phyloP scores from a whole-genome alignment of 1,140 invertebrate genomes.

The Drosophila quadrilineata region DNA sequence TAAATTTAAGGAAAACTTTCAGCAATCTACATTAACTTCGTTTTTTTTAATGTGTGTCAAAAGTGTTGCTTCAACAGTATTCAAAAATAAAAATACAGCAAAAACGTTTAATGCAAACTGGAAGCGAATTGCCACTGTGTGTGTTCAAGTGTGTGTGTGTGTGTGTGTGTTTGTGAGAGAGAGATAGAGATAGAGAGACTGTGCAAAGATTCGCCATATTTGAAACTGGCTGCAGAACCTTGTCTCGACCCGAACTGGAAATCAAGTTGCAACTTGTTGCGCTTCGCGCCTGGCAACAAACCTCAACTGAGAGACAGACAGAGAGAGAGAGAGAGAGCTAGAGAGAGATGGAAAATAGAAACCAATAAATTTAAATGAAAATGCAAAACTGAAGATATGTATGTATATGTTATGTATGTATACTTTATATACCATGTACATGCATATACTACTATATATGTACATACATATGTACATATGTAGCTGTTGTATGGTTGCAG shows the following conservation, averaged over 20 bases:
- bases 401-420: not conserved
- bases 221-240: slow-evolving; percentile 43
- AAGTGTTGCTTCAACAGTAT: not conserved
- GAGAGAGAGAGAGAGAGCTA: too few relatives aligned
- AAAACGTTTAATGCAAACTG: slow-evolving; percentile 19
- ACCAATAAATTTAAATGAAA: slow-evolving; percentile 76
- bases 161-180: slow-evolving; percentile 8
- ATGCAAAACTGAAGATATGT: slow-evolving; percentile 72
- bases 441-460: not conserved
- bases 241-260: slow-evolving; percentile 45
- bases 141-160: slow-evolving; percentile 17
- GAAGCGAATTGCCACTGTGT: too few relatives aligned
- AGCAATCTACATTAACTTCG: not conserved
- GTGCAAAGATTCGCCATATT: slow-evolving; percentile 59
- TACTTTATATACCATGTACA: not conserved
- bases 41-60: slow-evolving; percentile 8
- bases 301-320: slow-evolving; percentile 23
- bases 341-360: too few relatives aligned
- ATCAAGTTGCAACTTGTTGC: slow-evolving; percentile 65
- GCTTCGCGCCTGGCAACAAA: slow-evolving; percentile 29
- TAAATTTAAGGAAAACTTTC: too few relatives aligned
- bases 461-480: slow-evolving; percentile 7
- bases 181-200: too few relatives aligned
- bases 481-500: slow-evolving; percentile 18
- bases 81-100: too few relatives aligned